Percentiles rank a stretch among this genome's conserved stretches.
Conservation (phyloP, 2,888 invertebrate species). For the Sarcophaga subvicina region DNA sequence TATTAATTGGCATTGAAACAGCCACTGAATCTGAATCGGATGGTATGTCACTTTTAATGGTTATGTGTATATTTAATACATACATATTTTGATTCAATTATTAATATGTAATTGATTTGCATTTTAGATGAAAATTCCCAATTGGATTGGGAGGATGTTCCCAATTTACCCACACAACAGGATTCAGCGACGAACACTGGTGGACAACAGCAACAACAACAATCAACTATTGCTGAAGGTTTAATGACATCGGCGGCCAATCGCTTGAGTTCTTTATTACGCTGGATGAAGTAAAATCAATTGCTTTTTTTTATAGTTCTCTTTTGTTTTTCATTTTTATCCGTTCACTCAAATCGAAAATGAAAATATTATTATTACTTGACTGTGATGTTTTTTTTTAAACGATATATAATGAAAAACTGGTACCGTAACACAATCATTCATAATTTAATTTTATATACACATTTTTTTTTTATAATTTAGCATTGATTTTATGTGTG, state of each 20-base stretch:
- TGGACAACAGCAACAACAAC: conserved; percentile 74
- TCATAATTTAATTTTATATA: conserved; percentile 34
- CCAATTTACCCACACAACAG: conserved; percentile 75
- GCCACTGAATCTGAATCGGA: conserved; percentile 87
- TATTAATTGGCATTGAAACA: conserved; percentile 85
- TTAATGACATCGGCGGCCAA: conserved; percentile 92
- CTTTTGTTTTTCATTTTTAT: conserved; percentile 33
- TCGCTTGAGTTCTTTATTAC: conserved; percentile 91
- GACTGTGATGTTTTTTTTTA: conserved; percentile 66
- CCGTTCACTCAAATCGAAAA: conserved; percentile 22
- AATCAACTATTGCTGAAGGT: conserved; percentile 86
- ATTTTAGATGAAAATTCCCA: conserved; percentile 84
- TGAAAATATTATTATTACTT: conserved; percentile 60
- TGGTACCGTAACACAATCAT: conserved; percentile 39
- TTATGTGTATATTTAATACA: not conserved
- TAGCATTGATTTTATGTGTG: conserved; percentile 6
- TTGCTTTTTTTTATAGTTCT: conserved; percentile 9
- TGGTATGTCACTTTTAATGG: conserved; percentile 79
- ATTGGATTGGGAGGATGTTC: conserved; percentile 91
- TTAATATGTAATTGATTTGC: too few relatives aligned
- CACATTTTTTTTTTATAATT: conserved; percentile 11
- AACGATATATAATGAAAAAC: conserved; percentile 41
- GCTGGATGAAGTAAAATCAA: conserved; percentile 80
- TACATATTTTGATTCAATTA: not conserved
- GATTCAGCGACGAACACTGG: conserved; percentile 75